Base-by-base conservation (phyloP, 2,113 vertebrate genomes). In the Electrona antarctica region DNA sequence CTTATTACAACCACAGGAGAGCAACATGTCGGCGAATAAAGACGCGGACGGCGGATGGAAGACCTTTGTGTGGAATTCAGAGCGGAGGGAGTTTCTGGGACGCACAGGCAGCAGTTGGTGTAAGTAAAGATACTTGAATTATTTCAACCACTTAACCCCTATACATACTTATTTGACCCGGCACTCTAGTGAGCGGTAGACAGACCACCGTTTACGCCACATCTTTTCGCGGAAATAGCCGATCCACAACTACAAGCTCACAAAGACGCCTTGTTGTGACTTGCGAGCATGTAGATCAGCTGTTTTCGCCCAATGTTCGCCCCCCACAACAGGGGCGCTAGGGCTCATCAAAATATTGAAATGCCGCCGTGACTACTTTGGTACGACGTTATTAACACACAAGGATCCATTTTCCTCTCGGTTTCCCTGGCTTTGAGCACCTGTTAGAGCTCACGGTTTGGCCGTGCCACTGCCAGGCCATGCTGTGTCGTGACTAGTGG, bases 41-140 rank as follows among this genome's bases (percentile, higher is more conserved):
- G 94, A 96, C 11, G 87, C 71, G 7, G 94, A 95, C 71, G 96
- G 95, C 61, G 93, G 95, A 63, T 97, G 96, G 96, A 96, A 89
- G 92, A 93, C 73, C 49, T 97, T 97, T 86, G 8, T 97, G 81
- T 97, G 96, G 96, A 95, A 97, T 91, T 95, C 95, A 1, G 95
- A 97, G 79, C 97, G 94, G 86, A 95, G 88, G 87, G 95, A 97
- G 86, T 95, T 97, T 84, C 69, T 97, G n/a, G 96, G 96, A 82
- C 92, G 96, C 14, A 97, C 95, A 2, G 95, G 95, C 3, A 49
- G 89, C 88, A 97, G 96, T 49, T 97, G 96, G 96, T 90, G 96
- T 97, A 89, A 97, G 96, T 95, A 74, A 28, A 41, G 33, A 41
- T 41, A 41, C 33, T 41, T 41, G 33, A 41, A 41, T 4, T 41